Evolutionary conservation across 1,140 invertebrate species (phyloP), one percentile per base, ranked within the genome.

Genomic region (Ips typographus): DNA sequence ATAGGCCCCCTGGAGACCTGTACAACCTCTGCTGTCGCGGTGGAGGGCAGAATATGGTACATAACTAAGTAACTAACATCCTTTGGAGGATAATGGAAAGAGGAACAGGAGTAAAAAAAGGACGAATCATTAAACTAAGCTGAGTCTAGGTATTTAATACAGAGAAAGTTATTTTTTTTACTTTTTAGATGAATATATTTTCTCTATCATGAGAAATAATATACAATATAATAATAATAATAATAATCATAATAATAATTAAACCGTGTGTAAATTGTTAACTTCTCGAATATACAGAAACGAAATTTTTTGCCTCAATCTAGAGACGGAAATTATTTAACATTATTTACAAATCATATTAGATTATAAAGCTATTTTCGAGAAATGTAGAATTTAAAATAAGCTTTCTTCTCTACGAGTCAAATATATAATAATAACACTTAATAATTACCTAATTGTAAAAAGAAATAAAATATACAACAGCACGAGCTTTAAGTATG

Each of bases 261-360:
- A 75, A 72, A 75, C 72, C 65, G 44, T 71, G 71, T 76, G 75
- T 74, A 75, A 76, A 76, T 76, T 51, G 71, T 71, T 74, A 73
- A 75, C 70, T 73, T 74, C 67, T 69, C 66, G 68, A 71, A 74
- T 75, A 76, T 75, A 76, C 75, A 76, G 72, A 74, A 70, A 58
- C 62, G 72, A 70, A 70, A 62, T 73, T 73, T 63, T 71, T 71
- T 73, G 68, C 22, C 36, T 55, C 67, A 68, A 75, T 22, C 22
- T 22, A 22, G 22, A 22, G 22, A 76, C 73, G 65, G 59, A 40
- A 69, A 69, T 53, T 69, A 69, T 69, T 51, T 69, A 69, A 69
- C 74, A 74, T 71, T 76, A 76, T 76, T 71, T 76, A 76, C 75
- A 76, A 74, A 72, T 62, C 70, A 72, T 71, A 59, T 70, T 22